A percentile compares a stretch with the other conserved stretches of the same genome.
Evolutionary conservation across 2,797 vertebrate species (phyloP).

Genomic region (Myotis myotis): DNA sequence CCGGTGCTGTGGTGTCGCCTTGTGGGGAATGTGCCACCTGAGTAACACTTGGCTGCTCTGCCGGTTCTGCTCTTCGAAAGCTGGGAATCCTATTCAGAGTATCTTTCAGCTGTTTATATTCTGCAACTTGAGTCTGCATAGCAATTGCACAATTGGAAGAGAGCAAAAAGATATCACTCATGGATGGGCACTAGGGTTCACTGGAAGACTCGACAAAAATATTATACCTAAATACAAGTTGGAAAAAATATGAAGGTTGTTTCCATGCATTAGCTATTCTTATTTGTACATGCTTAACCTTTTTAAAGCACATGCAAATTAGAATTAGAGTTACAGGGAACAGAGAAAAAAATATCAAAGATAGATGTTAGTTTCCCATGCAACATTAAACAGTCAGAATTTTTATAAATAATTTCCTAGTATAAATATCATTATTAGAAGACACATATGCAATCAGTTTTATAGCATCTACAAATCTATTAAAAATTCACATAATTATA

Average conservation of each 20-base stretch:
- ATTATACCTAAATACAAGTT: slow-evolving; percentile 28
- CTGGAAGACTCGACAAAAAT: background rate
- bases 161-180: background rate
- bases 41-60: slow-evolving; percentile 56
- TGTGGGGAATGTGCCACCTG: slow-evolving; percentile 52
- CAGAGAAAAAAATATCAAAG: slow-evolving; percentile 62
- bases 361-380: slow-evolving; percentile 79
- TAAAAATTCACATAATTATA: slow-evolving; percentile 40
- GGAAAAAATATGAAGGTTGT: slow-evolving; percentile 32
- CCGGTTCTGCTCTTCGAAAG: slow-evolving; percentile 78
- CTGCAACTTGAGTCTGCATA: slow-evolving; percentile 92
- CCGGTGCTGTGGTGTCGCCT: background rate
- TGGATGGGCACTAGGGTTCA: background rate
- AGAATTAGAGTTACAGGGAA: slow-evolving; percentile 61
- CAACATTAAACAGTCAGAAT: slow-evolving; percentile 49
- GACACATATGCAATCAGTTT: slow-evolving; percentile 14
- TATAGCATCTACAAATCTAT: background rate
- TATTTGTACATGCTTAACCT: slow-evolving; percentile 69
- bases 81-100: slow-evolving; percentile 88
- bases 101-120: slow-evolving; percentile 94
- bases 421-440: slow-evolving; percentile 45
- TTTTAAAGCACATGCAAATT: slow-evolving; percentile 82
- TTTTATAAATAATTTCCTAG: slow-evolving; percentile 26
- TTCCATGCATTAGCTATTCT: slow-evolving; percentile 58
- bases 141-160: slow-evolving; percentile 59